Evolutionary conservation across 1,140 invertebrate genomes (phyloP), one percentile per base, ranked within the genome.

Genomic region (Zaprionus tsacasi): DNA sequence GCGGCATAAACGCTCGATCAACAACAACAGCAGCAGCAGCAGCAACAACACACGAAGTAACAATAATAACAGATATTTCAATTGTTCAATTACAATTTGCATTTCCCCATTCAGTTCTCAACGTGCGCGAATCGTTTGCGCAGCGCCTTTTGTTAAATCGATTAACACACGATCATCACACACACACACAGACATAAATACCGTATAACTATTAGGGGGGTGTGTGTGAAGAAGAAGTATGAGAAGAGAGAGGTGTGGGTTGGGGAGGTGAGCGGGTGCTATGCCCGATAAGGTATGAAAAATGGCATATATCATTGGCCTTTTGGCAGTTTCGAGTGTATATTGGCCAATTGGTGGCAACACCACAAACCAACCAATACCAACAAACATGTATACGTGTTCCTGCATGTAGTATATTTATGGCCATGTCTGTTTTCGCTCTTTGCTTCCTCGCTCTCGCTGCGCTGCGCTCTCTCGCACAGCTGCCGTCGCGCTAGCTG

Each of bases 301-400:
- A 74, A 78, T 88, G 79, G 76, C 54, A 83, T 83, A 79, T 76
- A 75, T 70, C 74, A 73, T 57, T 69, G 64, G 76, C 70, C 74
- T 78, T 88, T 87, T 85, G 72, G 72, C 83, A 89, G 67, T 75
- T 89, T 89, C 83, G 59, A 89, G 85, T 88, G 85, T 75, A 36
- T 83, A 88, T 88, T 88, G 80, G 55, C 81, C 83, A 88, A 88
- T 88, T 75, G 67, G 70, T 25, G 35, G 25, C 36, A 25, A 61
- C 30, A 50, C 33, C 27, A 13, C 30, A 3, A 61, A 21, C 2
- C 40, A 25, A 55, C 13, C 36, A 58, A 27, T 40, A n/a, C 40
- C 36, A 12, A 27, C 12, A 45, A 17, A 30, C 69, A 35, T 35
- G 40, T 45, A 45, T 45, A 45, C n/a, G 40, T 50, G 45, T 12